These are phyloP conservation scores for Philereme transversata DNA, from an alignment of 2,888 invertebrate genomes.

Conservation along the genomic window DNA sequence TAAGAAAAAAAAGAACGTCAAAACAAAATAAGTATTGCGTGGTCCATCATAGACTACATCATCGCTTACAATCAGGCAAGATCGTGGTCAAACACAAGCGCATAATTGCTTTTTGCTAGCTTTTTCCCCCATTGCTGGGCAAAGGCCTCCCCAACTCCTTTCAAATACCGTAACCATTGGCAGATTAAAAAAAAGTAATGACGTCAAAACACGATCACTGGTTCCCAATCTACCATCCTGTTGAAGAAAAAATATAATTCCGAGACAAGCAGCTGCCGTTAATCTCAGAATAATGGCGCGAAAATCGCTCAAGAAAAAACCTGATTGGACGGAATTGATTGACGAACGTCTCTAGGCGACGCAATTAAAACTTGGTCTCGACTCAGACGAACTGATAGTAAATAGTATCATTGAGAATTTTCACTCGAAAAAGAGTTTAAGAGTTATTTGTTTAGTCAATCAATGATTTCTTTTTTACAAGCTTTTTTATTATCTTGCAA, in stretches of 20 bases:
- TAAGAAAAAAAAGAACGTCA: too few species aligned
- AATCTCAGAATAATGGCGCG: constrained; percentile 42
- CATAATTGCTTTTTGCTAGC: too few species aligned
- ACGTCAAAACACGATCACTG: background rate
- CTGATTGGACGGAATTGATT: constrained; percentile 57
- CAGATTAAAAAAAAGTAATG: background rate
- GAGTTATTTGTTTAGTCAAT: too few species aligned
- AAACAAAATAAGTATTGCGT: too few species aligned
- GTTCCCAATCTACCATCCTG: constrained; percentile 12
- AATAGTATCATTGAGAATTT: background rate
- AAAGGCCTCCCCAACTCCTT: too few species aligned
- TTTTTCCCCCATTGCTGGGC: too few species aligned
- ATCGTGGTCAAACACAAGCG: too few species aligned
- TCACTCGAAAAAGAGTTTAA: background rate
- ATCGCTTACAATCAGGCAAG: too few species aligned
- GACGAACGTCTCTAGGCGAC: constrained; percentile 53
- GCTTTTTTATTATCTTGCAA: too few species aligned
- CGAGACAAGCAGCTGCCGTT: constrained; percentile 41
- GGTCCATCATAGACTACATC: too few species aligned
- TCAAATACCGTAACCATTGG: too few species aligned
- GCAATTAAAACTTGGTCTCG: constrained; percentile 73
- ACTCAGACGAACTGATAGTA: constrained; percentile 3
- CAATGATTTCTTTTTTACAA: too few species aligned
- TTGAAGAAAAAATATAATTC: constrained; percentile 40
- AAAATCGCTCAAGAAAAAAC: constrained; percentile 39